A percentile compares a stretch with the other conserved stretches of the same genome.
These are phyloP conservation scores for Melanocharis versteri DNA, from an alignment of 2,113 vertebrate genomes.

Conservation along the genomic window DNA sequence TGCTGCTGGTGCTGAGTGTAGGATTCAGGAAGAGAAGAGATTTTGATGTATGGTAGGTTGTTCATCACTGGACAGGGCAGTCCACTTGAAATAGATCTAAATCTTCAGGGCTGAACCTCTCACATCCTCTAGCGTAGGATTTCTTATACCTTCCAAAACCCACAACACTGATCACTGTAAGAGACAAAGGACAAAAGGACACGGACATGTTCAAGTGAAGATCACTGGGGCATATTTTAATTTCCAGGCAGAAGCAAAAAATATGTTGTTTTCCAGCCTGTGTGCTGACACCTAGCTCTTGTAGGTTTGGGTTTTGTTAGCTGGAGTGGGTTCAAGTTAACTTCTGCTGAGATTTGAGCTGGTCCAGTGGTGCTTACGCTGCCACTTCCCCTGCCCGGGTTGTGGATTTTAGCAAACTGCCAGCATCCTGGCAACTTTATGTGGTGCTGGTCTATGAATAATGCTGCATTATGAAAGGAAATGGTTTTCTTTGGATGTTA, in stretches of 20 bases:
- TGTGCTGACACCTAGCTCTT: not conserved
- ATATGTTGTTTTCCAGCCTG: not conserved
- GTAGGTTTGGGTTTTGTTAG: not conserved
- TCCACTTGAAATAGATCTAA: not conserved
- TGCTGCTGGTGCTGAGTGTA: not conserved
- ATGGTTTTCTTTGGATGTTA: not conserved
- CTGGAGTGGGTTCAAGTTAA: not conserved
- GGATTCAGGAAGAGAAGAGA: not conserved
- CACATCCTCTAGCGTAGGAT: not conserved
- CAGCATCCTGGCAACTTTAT: not conserved
- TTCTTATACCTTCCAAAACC: not conserved
- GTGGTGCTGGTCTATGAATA: not conserved
- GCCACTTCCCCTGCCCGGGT: not conserved
- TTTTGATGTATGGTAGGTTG: not conserved
- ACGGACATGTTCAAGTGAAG: not conserved
- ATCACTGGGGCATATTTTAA: not conserved
- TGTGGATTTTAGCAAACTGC: not conserved
- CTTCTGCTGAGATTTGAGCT: constrained; percentile 4
- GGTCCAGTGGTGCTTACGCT: not conserved
- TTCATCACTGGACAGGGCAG: not conserved
- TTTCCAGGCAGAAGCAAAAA: constrained; percentile 13
- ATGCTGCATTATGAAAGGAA: not conserved
- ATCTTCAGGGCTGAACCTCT: not conserved
- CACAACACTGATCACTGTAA: not conserved
- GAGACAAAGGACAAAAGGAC: not conserved